Percentiles rank a stretch among this genome's conserved stretches.
phyloP scores from a whole-genome alignment of 2,888 invertebrate genomes.

The Drosophila atroscutellata region DNA sequence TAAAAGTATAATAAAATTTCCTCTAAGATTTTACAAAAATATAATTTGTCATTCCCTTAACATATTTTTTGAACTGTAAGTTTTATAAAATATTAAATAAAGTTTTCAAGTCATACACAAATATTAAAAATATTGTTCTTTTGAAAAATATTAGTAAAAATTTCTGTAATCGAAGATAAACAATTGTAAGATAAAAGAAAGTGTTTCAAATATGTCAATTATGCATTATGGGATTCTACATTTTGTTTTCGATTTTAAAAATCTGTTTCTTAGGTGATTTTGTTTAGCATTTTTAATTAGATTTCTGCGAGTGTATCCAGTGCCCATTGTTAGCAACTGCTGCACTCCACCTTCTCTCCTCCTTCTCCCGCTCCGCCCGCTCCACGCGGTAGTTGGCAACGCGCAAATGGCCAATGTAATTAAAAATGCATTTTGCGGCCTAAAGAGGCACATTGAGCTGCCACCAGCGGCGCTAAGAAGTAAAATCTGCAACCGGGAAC shows the following conservation, averaged over 20 bases:
- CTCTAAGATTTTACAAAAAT: not conserved
- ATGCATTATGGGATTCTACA: not conserved
- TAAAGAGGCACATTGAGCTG: constrained; percentile 66
- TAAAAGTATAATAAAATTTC: not conserved
- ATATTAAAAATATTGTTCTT: not conserved
- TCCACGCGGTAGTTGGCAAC: constrained; percentile 35
- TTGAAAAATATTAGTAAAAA: rapidly evolving
- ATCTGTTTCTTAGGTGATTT: not conserved
- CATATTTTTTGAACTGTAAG: not conserved
- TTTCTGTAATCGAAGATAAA: not conserved
- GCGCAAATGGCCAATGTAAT: constrained; percentile 77
- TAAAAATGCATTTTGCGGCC: constrained; percentile 74
- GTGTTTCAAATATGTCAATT: not conserved
- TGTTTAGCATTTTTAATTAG: not conserved
- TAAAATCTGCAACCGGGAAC: constrained; percentile 8
- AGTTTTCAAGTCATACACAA: not conserved
- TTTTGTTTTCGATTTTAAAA: too few relatives aligned
- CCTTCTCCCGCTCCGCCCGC: not conserved
- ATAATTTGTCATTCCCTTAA: not conserved
- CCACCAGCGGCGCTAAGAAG: constrained; percentile 26
- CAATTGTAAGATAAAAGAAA: not conserved
- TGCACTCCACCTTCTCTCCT: not conserved
- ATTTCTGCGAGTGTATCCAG: not conserved
- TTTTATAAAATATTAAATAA: not conserved
- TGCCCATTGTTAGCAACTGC: constrained; percentile 29